Evolutionary conservation across 2,888 invertebrate genomes (phyloP), one percentile per base, ranked within the genome.

Genomic region (Parochlus steinenii): DNA sequence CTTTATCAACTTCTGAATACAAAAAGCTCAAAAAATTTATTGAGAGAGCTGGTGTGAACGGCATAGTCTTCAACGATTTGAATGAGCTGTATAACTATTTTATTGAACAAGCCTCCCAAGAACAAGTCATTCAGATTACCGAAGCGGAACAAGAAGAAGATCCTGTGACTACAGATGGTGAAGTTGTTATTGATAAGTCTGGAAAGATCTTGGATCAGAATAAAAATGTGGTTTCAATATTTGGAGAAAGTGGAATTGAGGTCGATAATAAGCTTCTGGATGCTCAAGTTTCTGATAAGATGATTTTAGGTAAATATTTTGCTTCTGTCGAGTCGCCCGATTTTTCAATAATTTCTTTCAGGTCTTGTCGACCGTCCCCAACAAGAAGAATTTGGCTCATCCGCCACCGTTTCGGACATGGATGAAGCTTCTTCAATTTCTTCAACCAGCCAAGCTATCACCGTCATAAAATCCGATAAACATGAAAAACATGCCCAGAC

Each of bases 301-400:
- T 41, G 43, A 42, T 42, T 27, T 24, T 44, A 3, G 43, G 43
- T n/a, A n/a, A n/a, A n/a, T n/a, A n/a, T n/a, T n/a, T n/a, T n/a
- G n/a, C n/a, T n/a, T n/a, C n/a, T n/a, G n/a, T n/a, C n/a, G n/a
- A n/a, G n/a, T n/a, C n/a, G n/a, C n/a, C n/a, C n/a, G n/a, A n/a
- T n/a, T n/a, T n/a, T n/a, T n/a, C n/a, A n/a, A n/a, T n/a, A n/a
- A n/a, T n/a, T n/a, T n/a, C n/a, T n/a, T n/a, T n/a, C n/a, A n/a
- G n/a, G n/a, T 11, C 12, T 44, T 6, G 37, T 38, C 5, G 31
- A 37, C 22, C 17, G 29, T 19, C 19, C 30, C 6, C 15, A 37
- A 18, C 28, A 20, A 10, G 38, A 33, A 12, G 26, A 14, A 12
- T 19, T 23, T 12, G 10, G 11, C 2, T 22, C 29, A 4, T n/a